These are phyloP conservation scores for Resseliella maxima DNA, from an alignment of 2,888 invertebrate genomes.

Conservation along the genomic window DNA sequence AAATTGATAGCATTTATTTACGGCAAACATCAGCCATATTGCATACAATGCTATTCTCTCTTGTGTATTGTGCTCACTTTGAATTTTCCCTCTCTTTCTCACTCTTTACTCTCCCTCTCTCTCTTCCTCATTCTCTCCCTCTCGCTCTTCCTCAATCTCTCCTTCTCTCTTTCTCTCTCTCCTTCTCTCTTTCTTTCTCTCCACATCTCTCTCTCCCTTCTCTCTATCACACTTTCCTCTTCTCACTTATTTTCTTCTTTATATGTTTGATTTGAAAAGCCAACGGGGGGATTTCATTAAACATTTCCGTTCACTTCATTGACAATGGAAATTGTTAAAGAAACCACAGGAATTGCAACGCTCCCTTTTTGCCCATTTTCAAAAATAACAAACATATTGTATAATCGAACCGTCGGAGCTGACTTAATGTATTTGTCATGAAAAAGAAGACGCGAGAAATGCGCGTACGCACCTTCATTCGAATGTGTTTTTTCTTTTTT, in stretches of 20 bases:
- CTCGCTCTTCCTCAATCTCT: too few relatives aligned
- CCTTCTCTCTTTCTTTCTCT: neutral
- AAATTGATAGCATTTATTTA: constrained; percentile 12
- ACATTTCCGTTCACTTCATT: constrained; percentile 16
- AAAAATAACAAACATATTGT: neutral
- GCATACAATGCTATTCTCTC: neutral
- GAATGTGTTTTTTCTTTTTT: neutral
- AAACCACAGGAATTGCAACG: neutral
- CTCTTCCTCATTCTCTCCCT: too few relatives aligned
- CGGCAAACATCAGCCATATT: neutral
- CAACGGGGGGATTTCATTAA: constrained; percentile 17
- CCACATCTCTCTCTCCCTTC: too few relatives aligned
- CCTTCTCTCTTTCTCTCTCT: neutral
- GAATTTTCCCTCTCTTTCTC: too few relatives aligned
- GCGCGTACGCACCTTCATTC: neutral
- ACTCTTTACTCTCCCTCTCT: neutral
- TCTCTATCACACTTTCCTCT: neutral
- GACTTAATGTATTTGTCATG: too few relatives aligned
- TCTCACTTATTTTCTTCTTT: neutral
- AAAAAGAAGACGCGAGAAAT: neutral
- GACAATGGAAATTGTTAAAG: neutral
- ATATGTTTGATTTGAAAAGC: neutral
- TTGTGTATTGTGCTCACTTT: too few relatives aligned
- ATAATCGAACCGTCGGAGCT: too few relatives aligned
- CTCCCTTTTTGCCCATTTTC: neutral